Base-by-base conservation (phyloP, 1,140 invertebrate species). In the Drosophila lini region DNA sequence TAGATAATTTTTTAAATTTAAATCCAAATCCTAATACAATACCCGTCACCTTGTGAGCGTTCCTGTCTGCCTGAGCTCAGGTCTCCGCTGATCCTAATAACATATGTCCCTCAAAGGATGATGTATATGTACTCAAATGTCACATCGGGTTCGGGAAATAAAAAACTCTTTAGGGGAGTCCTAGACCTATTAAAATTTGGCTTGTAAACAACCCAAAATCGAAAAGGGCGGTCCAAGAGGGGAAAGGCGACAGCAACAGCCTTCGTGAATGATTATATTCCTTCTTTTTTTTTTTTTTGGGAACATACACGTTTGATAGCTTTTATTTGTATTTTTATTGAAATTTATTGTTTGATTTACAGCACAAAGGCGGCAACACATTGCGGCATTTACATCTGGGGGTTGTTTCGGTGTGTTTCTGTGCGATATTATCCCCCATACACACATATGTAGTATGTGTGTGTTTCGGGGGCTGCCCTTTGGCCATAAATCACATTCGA, bases 271-370 rank as follows among this genome's bases (percentile, higher is more conserved):
- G 61, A 55, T 69, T 55, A 28, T 28, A 28, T 67, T 55, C 22
- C 9, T n/a, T 5, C 1, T 10, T 48, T 28, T 44, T 47, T 25
- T 25, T 28, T 47, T 48, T 69, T 47, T 25, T 32, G 62, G 67
- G 41, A 50, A 55, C 67, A 70, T 47, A 19, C 58, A 73, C 70
- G 53, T 75, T 60, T 58, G 53, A 79, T 81, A 40, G 69, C 57
- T 79, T 83, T 81, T 83, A 78, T 83, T 82, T 68, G 70, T 53
- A 25, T 82, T 83, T 73, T 83, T 81, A 83, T 83, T 83, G 80
- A 82, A 83, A 83, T 83, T 83, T 83, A 82, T 83, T 83, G 71
- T 76, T 79, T 79, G 70, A 78, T 83, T 83, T 82, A 78, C 77
- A 79, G 42, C 19, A 60, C 50, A 53, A 55, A 38, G 32, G 31